Evolutionary conservation across 2,888 invertebrate species (phyloP), one percentile per base, ranked within the genome.

Genomic region (Uropetala carovei): DNA sequence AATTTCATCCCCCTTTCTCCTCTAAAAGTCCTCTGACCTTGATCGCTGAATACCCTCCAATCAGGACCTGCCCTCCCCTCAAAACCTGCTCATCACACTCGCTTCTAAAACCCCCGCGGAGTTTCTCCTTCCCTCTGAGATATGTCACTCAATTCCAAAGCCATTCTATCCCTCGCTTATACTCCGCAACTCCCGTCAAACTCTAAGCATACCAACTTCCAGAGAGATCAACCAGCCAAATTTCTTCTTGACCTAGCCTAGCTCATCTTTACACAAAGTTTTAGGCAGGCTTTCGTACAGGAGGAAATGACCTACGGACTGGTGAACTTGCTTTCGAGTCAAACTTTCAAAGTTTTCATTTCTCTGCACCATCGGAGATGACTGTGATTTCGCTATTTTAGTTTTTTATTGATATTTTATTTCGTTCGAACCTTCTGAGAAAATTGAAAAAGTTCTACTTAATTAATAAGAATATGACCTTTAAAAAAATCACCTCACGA

Each of bases 1-100:
- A 60, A 86, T 64, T 60, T n/a, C 16, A 10, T 57, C 14, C 83
- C 56, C 83, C 18, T 57, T 16, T 18, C 64, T n/a, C n/a, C 59
- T 59, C 60, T 10, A 60, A 30, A 11, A 58, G 30, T 60, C 10
- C 86, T 60, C 22, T 30, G 86, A 43, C 89, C 89, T 89, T 89
- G 89, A 89, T 89, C 89, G 89, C 56, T 89, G 89, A 89, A 89
- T 89, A 64, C 89, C 89, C 89, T 89, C 89, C 89, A 89, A 89
- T 89, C 89, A 89, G 64, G 43, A 64, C 18, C n/a, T 27, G 9
- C 58, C 64, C 64, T 56, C 30, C n/a, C 89, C 43, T 89, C 89
- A 89, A 89, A 89, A 89, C 60, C 89, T 89, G 89, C 64, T 89
- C 89, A 89, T 89, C 89, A 89, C 89, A 60, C 89, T 89, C 89